phyloP scores from a whole-genome alignment of 2,113 vertebrate genomes.

The Oncorhynchus tshawytscha region DNA sequence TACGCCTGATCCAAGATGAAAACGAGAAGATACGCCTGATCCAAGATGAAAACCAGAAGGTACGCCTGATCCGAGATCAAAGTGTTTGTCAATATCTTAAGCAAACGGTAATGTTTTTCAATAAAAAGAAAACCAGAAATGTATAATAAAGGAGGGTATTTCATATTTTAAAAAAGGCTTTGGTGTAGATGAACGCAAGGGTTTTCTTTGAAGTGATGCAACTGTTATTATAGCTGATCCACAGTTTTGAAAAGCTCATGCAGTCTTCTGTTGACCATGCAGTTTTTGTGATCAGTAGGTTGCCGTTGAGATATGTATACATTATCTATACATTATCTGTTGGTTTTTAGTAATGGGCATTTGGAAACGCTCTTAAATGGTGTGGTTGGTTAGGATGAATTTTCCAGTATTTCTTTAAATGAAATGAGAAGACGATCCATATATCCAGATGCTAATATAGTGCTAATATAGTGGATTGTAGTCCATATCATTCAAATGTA shows the following conservation, averaged over 20 bases:
- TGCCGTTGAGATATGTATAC: slow-evolving; percentile 63
- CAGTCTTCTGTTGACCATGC: slow-evolving; percentile 76
- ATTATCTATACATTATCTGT: slow-evolving; percentile 42
- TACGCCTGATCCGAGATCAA: slow-evolving; percentile 9
- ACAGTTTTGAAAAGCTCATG: slow-evolving; percentile 75
- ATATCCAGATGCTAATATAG: slow-evolving; percentile 50
- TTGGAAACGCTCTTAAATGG: slow-evolving; percentile 26
- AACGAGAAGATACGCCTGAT: no score
- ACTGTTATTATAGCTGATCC: slow-evolving; percentile 65
- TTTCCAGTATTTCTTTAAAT: slow-evolving; percentile 27
- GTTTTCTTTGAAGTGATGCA: slow-evolving; percentile 65
- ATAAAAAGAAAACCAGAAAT: neutral
- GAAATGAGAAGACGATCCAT: slow-evolving; percentile 45
- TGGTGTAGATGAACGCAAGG: slow-evolving; percentile 71
- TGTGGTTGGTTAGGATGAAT: slow-evolving; percentile 52
- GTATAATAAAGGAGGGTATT: slow-evolving; percentile 36
- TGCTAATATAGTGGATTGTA: slow-evolving; percentile 57
- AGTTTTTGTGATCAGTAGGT: slow-evolving; percentile 55
- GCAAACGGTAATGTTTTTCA: slow-evolving; percentile 43
- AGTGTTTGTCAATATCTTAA: slow-evolving; percentile 9
- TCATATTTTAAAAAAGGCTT: slow-evolving; percentile 32
- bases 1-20: no score
- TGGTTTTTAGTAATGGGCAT: slow-evolving; percentile 52
- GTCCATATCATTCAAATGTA: slow-evolving; percentile 50
- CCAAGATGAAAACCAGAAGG: no score